Base-by-base conservation (phyloP, 1,140 invertebrate species). In the Neodiprion fabricii region DNA sequence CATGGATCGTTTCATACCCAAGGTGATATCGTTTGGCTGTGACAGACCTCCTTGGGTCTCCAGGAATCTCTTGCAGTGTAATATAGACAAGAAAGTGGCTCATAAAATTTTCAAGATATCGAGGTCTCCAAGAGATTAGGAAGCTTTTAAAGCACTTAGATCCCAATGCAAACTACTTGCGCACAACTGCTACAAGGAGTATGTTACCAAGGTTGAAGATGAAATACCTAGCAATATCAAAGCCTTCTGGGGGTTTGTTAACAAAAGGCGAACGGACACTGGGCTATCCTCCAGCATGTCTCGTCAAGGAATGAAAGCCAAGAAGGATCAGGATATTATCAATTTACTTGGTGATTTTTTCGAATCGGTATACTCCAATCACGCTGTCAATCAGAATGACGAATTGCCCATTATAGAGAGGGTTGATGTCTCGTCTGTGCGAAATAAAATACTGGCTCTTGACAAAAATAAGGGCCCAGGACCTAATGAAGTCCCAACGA, bases 391-490 rank as follows among this genome's bases (percentile, higher is more conserved):
- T 14, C 50, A 14, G 9, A 1, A 14, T 53, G 50, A 10, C 9
- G 9, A 9, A 53, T 14, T 14, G 9, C 50, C 50, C 50, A 14
- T 14, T 14, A 53, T 14, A 10, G 50, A 53, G 9, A 53, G 14
- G 9, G 50, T 53, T 14, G 9, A 53, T 14, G 9, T 53, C 50
- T 53, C 50, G 50, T 53, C 50, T 9, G 14, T 53, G 50, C 50
- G 14, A 14, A 14, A 53, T 10, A 53, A 53, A 53, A 53, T 53
- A 9, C 14, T 53, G 1, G 14, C 50, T 28, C 70, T 71, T 14
- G 70, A 71, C 70, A 40, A 14, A 8, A 71, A 71, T 28, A 71
- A 71, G 48, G 70, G 70, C n/a, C 40, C 70, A n/a, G 70, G 70
- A 7, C 70, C 70, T 8, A 28, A 71, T 40, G 47, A 28, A 14